Evolutionary conservation across 2,113 vertebrate genomes (phyloP), one percentile per base, ranked within the genome.

Genomic region (Drymodes brunneopygia): DNA sequence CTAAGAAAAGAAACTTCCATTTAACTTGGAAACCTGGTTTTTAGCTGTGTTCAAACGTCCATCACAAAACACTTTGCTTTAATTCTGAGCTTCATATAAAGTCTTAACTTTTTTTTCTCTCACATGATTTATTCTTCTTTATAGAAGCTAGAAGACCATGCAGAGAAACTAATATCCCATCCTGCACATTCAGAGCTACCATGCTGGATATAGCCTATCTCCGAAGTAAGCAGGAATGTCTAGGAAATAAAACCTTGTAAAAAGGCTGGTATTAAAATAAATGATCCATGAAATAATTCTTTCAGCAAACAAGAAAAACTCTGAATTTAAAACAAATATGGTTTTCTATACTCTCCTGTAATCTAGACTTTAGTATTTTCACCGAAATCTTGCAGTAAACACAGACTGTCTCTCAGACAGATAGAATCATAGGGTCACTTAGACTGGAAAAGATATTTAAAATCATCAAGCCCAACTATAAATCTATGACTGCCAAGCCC

Each of bases 231-330:
- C 17, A 48, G 42, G 53, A 94, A 82, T 61, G 28, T 31, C 83
- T 83, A 78, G 64, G 56, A 94, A 89, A 96, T 86, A 95, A 93
- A 95, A 90, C 23, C 29, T 73, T 70, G n/a, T 71, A 51, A 90
- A 92, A 91, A 89, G 25, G 17, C 31, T 78, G 75, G 90, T 90
- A 58, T 58, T 94, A 48, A 87, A 74, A 93, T 53, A 94, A 94
- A 92, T 74, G 50, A 77, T 83, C 78, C 85, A 93, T 86, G 23
- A 96, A 95, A 83, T 79, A 92, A 78, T 81, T 95, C 61, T 93
- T 95, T 40, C 42, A 95, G 53, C 33, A 96, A 87, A 92, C 40
- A 96, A 74, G 20, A 92, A 93, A 89, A 82, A 33, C 13, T 75
- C 69, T 82, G 61, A 73, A 79, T 11, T 81, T 75, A 69, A 81